Percentiles rank a stretch among this genome's conserved stretches.
These are phyloP conservation scores for Cyprinella venusta DNA, from an alignment of 2,797 vertebrate species.

Conservation along the genomic window DNA sequence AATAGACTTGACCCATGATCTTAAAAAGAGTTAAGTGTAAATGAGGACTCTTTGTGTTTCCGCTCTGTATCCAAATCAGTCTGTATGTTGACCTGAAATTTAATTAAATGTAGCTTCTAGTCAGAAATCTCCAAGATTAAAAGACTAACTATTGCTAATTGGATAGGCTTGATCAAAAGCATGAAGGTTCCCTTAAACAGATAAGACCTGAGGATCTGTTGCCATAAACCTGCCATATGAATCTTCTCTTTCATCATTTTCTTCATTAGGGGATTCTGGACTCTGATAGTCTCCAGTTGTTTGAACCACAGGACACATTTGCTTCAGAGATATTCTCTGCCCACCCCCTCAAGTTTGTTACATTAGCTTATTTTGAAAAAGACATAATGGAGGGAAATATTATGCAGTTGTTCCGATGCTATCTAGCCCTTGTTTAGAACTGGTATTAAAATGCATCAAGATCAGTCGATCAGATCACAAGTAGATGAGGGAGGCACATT, in stretches of 20 bases:
- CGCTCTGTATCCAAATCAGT: neutral
- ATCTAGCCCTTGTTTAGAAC: neutral
- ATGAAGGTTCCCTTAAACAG: constrained; percentile 15
- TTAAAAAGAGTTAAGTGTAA: neutral
- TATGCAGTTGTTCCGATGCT: constrained; percentile 5
- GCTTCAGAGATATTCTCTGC: constrained; percentile 1
- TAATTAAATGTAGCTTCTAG: constrained; percentile 22
- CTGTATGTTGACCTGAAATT: neutral
- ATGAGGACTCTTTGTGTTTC: neutral
- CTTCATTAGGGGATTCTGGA: constrained; percentile 15
- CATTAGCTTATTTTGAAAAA: constrained; percentile 5
- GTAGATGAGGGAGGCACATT: no score
- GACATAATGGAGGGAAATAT: neutral
- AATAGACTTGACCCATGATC: no score
- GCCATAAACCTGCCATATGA: neutral
- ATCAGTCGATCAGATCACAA: no score
- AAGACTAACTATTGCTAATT: constrained; percentile 6
- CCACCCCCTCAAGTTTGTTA: neutral
- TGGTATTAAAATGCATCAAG: neutral
- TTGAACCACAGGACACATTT: constrained; percentile 25
- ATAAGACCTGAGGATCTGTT: neutral
- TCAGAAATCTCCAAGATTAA: neutral
- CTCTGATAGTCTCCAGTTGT: constrained; percentile 10
- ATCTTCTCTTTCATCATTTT: constrained; percentile 24
- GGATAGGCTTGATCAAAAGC: constrained; percentile 13